Base-by-base conservation (phyloP, 1,140 invertebrate species). In the Chironomus striatipennis region DNA sequence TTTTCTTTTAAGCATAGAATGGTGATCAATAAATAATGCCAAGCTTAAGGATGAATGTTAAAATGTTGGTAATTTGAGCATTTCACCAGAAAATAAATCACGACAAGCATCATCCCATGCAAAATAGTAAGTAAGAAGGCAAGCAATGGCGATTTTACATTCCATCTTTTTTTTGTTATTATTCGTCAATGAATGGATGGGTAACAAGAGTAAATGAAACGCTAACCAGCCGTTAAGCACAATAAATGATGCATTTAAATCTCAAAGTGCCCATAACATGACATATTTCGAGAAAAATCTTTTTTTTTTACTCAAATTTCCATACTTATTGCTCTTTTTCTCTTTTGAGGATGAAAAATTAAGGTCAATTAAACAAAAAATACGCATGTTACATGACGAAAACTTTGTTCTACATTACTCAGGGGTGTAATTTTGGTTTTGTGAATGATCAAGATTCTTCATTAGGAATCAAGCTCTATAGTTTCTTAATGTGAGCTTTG, bases 241-340 rank as follows among this genome's bases (percentile, higher is more conserved):
- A 70, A 70, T 70, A 70, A 70, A 70, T 70, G 65, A 70, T 70
- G 65, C 65, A 70, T 70, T 70, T 70, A 20, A 70, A 18, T 70
- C 65, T 70, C 65, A 70, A 70, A 21, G 17, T 18, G 65, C n/a
- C 65, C 65, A 21, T 21, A 70, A 70, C 20, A 70, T 70, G 47
- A 57, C 47, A 57, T n/a, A 57, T 57, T 57, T 57, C 12, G n/a
- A n/a, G 47, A 57, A 57, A 57, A 57, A 57, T 47, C 9, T 2
- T 12, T 47, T 15, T 47, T n/a, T n/a, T n/a, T n/a, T 47, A 8
- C 47, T 57, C 47, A 57, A 57, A n/a, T 57, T 57, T 57, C 47
- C 47, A 57, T 57, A n/a, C 47, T 57, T n/a, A 57, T 57, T 34
- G 24, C 24, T n/a, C 15, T 57, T 47, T 7, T 57, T 57, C 15